Evolutionary conservation across 2,113 vertebrate species (phyloP).

Genomic region (Ciconia stormi): DNA sequence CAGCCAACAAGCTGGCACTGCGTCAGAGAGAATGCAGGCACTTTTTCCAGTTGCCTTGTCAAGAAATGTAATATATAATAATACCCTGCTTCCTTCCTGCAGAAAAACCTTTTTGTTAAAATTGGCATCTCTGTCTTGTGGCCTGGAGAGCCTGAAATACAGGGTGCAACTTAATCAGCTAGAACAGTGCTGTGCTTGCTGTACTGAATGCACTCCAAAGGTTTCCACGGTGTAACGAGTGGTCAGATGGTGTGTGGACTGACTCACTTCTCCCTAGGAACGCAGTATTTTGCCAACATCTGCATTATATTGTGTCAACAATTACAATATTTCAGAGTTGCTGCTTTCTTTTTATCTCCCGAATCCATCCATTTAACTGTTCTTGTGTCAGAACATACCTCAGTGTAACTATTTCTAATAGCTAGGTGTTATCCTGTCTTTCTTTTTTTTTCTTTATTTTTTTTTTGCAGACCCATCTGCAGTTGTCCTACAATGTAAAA

Average conservation of each 20-base stretch:
- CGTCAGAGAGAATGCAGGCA: not conserved
- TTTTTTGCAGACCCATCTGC: not conserved
- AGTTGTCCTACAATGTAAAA: not conserved
- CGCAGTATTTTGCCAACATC: slow-evolving; percentile 40
- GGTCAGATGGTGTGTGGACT: slow-evolving; percentile 24
- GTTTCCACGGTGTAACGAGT: not conserved
- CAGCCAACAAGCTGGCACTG: not conserved
- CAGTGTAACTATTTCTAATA: not conserved
- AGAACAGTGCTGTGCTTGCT: slow-evolving; percentile 54
- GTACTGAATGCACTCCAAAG: slow-evolving; percentile 21
- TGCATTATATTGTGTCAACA: slow-evolving; percentile 41
- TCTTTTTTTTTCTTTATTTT: not conserved
- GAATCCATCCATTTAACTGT: not conserved
- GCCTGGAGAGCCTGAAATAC: slow-evolving; percentile 48
- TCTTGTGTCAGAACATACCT: not conserved
- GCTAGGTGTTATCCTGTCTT: not conserved
- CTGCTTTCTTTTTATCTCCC: not conserved
- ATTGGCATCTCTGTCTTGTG: slow-evolving; percentile 28
- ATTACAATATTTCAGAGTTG: slow-evolving; percentile 1
- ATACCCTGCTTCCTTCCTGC: not conserved
- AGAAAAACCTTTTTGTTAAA: slow-evolving; percentile 53
- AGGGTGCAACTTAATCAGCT: slow-evolving; percentile 59
- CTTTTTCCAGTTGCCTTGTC: slow-evolving; percentile 45
- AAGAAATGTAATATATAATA: slow-evolving; percentile 44
- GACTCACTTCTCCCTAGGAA: slow-evolving; percentile 9